These are phyloP conservation scores for Caenorhabditis elegans DNA, from an alignment of 1,140 invertebrate species.

Conservation along the genomic window WBcel235 BX284605.5:9306501-9307000, in stretches of 20 bases:
- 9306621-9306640: not conserved
- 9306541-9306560: not conserved
- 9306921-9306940: slow-evolving; percentile 24
- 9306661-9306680: too few species aligned
- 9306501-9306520: not conserved
- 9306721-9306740: slow-evolving; percentile 21
- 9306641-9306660: too few species aligned
- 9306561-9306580: not conserved
- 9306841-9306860: not conserved
- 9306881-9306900: not conserved
- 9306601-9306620: not conserved
- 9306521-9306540: not conserved
- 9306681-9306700: too few species aligned
- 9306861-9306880: not conserved
- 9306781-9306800: slow-evolving; percentile 12
- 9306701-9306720: not conserved
- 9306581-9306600: not conserved
- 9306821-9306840: not conserved
- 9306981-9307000: slow-evolving; percentile 41
- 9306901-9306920: not conserved
- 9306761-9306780: slow-evolving; percentile 23
- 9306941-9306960: slow-evolving; percentile 37
- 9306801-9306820: not conserved
- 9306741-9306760: not conserved
- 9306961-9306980: slow-evolving; percentile 43